These are phyloP conservation scores for Dorcus hopei DNA, from an alignment of 2,888 invertebrate species.

Conservation along the genomic window DNA sequence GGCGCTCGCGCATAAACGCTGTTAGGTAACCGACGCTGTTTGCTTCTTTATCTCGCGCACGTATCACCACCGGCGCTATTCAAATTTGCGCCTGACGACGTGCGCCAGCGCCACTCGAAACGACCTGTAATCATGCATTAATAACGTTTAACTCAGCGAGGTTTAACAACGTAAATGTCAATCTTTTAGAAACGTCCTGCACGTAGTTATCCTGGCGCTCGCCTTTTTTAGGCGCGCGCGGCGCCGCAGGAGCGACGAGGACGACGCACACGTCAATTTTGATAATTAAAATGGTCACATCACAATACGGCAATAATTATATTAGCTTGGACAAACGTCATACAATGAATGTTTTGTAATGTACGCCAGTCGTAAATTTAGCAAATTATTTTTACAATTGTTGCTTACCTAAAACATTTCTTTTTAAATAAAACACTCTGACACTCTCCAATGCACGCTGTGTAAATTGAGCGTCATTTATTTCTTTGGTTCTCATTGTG, in stretches of 20 bases:
- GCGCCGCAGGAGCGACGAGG: slow-evolving; percentile 7
- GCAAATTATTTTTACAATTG: background rate
- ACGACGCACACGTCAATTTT: slow-evolving; percentile 16
- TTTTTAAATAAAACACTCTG: too few species aligned
- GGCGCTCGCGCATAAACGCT: slow-evolving; percentile 26
- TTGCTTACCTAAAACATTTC: too few species aligned
- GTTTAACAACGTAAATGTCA: slow-evolving; percentile 36
- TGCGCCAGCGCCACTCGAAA: slow-evolving; percentile 19
- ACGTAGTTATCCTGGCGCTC: slow-evolving; percentile 16
- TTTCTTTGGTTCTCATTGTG: too few species aligned
- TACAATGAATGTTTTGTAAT: slow-evolving; percentile 17
- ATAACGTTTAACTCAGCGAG: slow-evolving; percentile 37
- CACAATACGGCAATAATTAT: slow-evolving; percentile 23
- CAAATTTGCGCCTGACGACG: background rate
- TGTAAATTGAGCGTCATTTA: too few species aligned
- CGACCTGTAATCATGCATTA: slow-evolving; percentile 38
- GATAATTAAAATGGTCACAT: slow-evolving; percentile 23
- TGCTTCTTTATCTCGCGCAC: slow-evolving; percentile 14
- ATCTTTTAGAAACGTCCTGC: slow-evolving; percentile 26
- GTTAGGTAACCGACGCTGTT: background rate
- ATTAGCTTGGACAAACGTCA: slow-evolving; percentile 24
- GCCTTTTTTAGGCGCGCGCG: slow-evolving; percentile 5
- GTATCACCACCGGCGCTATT: slow-evolving; percentile 4
- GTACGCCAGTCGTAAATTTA: background rate
- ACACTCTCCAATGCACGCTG: too few species aligned